Evolutionary conservation across 2,797 vertebrate genomes (phyloP).

Genomic region (Rousettus madagascariensis): DNA sequence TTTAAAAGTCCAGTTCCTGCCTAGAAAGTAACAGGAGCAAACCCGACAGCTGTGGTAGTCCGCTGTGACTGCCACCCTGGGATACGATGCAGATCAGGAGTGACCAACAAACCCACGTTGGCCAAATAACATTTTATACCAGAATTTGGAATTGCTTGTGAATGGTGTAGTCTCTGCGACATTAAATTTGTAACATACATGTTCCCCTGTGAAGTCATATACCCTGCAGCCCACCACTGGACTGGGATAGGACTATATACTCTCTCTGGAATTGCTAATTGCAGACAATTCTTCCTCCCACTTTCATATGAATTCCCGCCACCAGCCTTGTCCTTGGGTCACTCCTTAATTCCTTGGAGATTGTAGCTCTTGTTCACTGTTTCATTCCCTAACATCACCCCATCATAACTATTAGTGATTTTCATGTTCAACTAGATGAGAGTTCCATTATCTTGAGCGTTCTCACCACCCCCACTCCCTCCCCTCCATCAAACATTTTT

Average conservation of each 20-base stretch:
- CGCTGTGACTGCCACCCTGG: rapidly evolving
- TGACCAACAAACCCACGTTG: background rate
- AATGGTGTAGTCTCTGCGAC: background rate
- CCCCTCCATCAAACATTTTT: background rate
- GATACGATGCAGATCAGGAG: background rate
- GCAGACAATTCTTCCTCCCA: background rate
- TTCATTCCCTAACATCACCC: background rate
- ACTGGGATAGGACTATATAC: background rate
- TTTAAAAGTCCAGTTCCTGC: background rate
- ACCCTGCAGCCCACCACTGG: background rate
- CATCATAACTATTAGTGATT: background rate
- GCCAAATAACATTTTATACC: background rate
- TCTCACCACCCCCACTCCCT: background rate
- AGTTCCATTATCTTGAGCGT: background rate
- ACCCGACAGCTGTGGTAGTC: background rate
- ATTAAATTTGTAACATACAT: background rate
- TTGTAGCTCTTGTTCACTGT: background rate
- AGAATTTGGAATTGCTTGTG: background rate
- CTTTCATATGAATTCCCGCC: background rate
- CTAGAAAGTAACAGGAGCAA: background rate
- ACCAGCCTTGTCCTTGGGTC: background rate
- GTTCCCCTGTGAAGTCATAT: background rate
- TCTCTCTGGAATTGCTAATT: background rate
- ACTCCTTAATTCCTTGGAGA: background rate
- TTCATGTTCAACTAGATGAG: background rate